Base-by-base conservation (phyloP, 2,113 vertebrate species). In the Ciconia stormi region DNA sequence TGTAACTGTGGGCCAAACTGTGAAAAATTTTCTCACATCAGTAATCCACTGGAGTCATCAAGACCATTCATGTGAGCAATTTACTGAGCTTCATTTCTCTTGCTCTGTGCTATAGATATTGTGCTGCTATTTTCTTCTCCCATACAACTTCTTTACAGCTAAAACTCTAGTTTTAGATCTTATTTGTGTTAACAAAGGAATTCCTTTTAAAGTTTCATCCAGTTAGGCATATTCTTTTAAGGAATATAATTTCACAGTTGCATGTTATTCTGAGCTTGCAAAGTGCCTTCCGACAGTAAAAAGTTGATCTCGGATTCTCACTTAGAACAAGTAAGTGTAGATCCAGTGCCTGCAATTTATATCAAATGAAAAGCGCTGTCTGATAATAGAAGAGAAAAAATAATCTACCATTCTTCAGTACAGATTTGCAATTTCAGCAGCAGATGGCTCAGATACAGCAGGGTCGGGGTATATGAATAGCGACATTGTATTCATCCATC, bases 391-490 rank as follows among this genome's bases (percentile, higher is more conserved):
- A 67, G 40, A 55, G 32, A 46, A 74, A 85, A 86, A 67, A 82
- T 79, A 69, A 82, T 81, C 73, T 94, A 32, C 44, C 40, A 42
- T 87, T 93, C 82, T 94, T 95, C 36, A 52, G 58, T 56, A 66
- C 53, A 73, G 87, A 83, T 66, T 82, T 89, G 85, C 90, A 90
- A 38, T 82, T 93, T 61, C 70, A 95, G 79, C 69, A 94, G 84
- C 89, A 97, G 93, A 94, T 96, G 93, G 72, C 95, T 95, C n/a
- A 73, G 82, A 85, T 90, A 80, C 44, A 59, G 77, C 86, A 59
- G 79, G 34, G 73, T 78, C 74, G 91, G 88, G 29, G 7, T 50
- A 13, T 58, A 38, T 96, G 87, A 97, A 96, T 89, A 72, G 82
- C 3, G 9, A 91, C 90, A 94, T 90, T 96, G 96, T 96, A 18